These are phyloP conservation scores for Lates japonicus DNA, from an alignment of 2,797 vertebrate genomes.

Conservation along the genomic window DNA sequence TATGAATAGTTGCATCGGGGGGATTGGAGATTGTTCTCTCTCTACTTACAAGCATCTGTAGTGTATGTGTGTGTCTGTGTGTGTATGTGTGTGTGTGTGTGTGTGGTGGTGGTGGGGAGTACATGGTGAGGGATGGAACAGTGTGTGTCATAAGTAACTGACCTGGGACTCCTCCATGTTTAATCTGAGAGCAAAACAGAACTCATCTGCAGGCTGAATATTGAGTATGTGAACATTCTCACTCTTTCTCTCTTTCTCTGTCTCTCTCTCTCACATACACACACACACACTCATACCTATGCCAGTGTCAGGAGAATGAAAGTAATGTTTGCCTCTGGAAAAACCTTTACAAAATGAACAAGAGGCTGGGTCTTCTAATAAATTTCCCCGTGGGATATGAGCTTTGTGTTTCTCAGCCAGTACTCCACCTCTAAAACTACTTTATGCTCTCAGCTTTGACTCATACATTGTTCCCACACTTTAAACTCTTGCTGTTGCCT, in stretches of 20 bases:
- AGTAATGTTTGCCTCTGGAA: conserved; percentile 79
- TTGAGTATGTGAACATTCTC: conserved; percentile 70
- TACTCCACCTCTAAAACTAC: conserved; percentile 69
- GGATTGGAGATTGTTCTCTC: conserved; percentile 76
- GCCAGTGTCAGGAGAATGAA: conserved; percentile 72
- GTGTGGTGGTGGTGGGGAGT: conserved; percentile 37
- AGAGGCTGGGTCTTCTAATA: conserved; percentile 74
- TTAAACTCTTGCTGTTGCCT: conserved; percentile 58
- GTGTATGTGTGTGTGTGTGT: conserved; percentile 44
- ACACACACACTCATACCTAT: conserved; percentile 46
- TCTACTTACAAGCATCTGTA: conserved; percentile 14
- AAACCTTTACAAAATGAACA: conserved; percentile 79
- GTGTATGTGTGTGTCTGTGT: conserved; percentile 30
- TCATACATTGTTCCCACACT: conserved; percentile 59
- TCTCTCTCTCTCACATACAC: conserved; percentile 13
- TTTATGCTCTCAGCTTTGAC: conserved; percentile 66
- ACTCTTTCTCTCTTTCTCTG: conserved; percentile 17
- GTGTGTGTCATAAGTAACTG: conserved; percentile 85
- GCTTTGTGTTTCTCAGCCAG: conserved; percentile 68
- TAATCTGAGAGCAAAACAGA: conserved; percentile 85
- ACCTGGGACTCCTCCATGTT: conserved; percentile 84
- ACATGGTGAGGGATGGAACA: conserved; percentile 74
- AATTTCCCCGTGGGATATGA: conserved; percentile 74
- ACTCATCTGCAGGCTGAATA: conserved; percentile 83
- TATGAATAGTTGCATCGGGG: conserved; percentile 78